phyloP scores from a whole-genome alignment of 1,140 invertebrate genomes.

The Achroia grisella region DNA sequence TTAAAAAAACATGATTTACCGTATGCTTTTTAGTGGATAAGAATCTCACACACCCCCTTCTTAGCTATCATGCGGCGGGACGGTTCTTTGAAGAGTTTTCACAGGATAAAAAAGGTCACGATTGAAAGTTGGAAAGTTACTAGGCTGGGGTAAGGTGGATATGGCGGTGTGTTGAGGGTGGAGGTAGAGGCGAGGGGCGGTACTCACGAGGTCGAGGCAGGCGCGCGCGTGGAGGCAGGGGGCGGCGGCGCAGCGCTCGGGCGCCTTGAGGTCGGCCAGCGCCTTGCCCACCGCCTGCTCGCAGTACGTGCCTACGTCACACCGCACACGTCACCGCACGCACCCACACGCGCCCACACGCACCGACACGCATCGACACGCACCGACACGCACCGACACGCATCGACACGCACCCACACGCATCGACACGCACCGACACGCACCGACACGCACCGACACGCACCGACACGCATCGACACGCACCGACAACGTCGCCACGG shows the following conservation, averaged over 20 bases:
- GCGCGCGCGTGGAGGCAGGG: slow-evolving; percentile 75
- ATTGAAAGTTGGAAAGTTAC: too few species aligned
- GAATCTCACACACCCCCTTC: too few species aligned
- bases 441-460: slow-evolving; percentile 70
- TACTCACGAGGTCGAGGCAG: slow-evolving; percentile 78
- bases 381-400: slow-evolving; percentile 70
- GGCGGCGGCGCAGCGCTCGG: slow-evolving; percentile 68
- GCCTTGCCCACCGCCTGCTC: slow-evolving; percentile 64
- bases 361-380: slow-evolving; percentile 26
- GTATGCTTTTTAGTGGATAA: too few species aligned
- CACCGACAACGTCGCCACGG: slow-evolving; percentile 1
- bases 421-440: slow-evolving; percentile 22
- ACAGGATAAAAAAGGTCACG: too few species aligned
- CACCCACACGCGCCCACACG: slow-evolving; percentile 12
- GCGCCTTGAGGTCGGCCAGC: slow-evolving; percentile 72
- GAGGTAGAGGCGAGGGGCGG: neutral
- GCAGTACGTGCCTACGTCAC: slow-evolving; percentile 78
- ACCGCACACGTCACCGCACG: slow-evolving; percentile 19
- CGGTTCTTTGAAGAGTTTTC: too few species aligned
- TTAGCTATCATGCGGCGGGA: too few species aligned
- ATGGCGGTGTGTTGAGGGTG: too few species aligned
- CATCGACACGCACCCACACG: slow-evolving; percentile 11
- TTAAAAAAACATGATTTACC: too few species aligned
- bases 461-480: slow-evolving; percentile 11
- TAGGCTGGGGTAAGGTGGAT: too few species aligned